Conservation (phyloP, 1,140 invertebrate species). For the Magallana gigas region DNA sequence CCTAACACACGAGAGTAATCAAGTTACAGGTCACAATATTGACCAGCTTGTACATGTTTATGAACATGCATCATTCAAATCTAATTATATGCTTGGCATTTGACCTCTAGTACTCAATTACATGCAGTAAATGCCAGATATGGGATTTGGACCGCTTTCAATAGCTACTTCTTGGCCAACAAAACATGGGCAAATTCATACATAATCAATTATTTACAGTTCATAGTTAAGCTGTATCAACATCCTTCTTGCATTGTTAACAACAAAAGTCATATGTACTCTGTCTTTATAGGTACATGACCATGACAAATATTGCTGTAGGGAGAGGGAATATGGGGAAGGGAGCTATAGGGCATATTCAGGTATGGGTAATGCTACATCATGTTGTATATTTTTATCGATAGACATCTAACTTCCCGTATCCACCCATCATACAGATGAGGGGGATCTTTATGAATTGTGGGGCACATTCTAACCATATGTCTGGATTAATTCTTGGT, state of each 20-base stretch:
- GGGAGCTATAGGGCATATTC: too few relatives aligned
- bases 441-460: neutral
- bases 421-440: neutral
- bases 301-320: neutral
- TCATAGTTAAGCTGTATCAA: neutral
- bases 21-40: too few relatives aligned
- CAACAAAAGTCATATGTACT: slow-evolving; percentile 13
- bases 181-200: neutral
- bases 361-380: neutral
- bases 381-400: neutral
- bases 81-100: too few relatives aligned
- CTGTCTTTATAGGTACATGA: neutral
- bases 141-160: neutral
- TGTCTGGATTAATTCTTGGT: neutral
- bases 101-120: neutral
- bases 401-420: neutral
- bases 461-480: neutral
- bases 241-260: neutral
- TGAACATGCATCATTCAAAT: too few relatives aligned
- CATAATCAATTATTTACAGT: neutral
- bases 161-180: neutral
- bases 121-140: neutral
- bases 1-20: too few relatives aligned
- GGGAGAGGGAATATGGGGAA: neutral
- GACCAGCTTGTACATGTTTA: too few relatives aligned